A percentile compares a stretch with the other conserved stretches of the same genome.
Conservation (phyloP, 2,888 invertebrate species). For the Amphipyra berbera region DNA sequence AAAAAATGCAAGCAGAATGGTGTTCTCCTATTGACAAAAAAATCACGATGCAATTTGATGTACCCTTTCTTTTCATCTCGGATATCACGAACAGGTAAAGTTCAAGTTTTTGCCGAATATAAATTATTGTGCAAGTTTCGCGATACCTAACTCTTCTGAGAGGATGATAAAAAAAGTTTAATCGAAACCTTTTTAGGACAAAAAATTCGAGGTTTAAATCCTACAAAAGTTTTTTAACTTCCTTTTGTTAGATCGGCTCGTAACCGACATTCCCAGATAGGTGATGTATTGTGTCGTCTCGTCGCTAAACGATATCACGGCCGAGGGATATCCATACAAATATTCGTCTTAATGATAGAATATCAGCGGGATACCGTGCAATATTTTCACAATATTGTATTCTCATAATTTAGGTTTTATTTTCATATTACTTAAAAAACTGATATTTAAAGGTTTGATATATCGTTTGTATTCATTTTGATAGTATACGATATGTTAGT, state of each 20-base stretch:
- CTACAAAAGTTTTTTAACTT: conserved; percentile 83
- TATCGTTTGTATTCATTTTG: conserved; percentile 54
- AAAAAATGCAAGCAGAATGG: conserved; percentile 80
- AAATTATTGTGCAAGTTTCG: conserved; percentile 84
- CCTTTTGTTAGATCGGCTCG: conserved; percentile 82
- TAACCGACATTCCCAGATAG: conserved; percentile 89
- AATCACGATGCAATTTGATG: conserved; percentile 78
- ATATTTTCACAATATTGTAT: conserved; percentile 86
- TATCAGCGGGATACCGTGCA: conserved; percentile 84
- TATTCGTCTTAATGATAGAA: conserved; percentile 83
- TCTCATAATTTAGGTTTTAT: conserved; percentile 73
- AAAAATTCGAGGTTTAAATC: conserved; percentile 80
- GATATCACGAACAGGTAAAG: conserved; percentile 89
- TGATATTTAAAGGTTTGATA: conserved; percentile 67
- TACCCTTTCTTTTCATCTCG: conserved; percentile 88
- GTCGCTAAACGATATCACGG: conserved; percentile 81
- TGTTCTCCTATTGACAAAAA: conserved; percentile 72
- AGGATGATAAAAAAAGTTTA: conserved; percentile 83
- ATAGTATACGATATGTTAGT: conserved; percentile 41
- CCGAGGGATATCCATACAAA: conserved; percentile 77
- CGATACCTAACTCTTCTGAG: conserved; percentile 85
- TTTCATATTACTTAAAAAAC: conserved; percentile 62
- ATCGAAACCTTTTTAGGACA: conserved; percentile 80
- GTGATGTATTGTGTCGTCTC: conserved; percentile 79
- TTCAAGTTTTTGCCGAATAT: conserved; percentile 80